Evolutionary conservation across 1,140 invertebrate species (phyloP).

Genomic region (Formica exsecta): DNA sequence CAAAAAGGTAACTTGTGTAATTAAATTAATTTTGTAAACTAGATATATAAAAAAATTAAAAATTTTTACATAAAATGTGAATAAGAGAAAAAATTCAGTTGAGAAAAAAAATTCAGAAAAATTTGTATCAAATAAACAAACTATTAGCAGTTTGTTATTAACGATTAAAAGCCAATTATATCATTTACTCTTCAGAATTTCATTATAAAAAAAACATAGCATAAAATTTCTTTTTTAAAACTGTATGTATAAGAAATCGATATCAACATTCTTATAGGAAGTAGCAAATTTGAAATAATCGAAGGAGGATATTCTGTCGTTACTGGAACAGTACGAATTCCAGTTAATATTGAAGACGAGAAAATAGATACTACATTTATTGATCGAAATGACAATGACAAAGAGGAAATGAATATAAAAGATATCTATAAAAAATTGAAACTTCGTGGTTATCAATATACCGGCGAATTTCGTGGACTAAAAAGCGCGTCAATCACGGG

Average conservation of each 20-base stretch:
- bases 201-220: no score
- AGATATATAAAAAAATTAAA: neutral
- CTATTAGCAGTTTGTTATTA: no score
- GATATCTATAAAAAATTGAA: slow-evolving; percentile 97
- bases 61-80: no score
- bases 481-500: slow-evolving; percentile 86
- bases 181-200: no score
- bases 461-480: slow-evolving; percentile 91
- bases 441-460: slow-evolving; percentile 96
- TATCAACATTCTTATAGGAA: slow-evolving; percentile 64
- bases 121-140: no score
- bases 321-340: slow-evolving; percentile 90
- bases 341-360: slow-evolving; percentile 81
- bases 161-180: no score
- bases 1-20: slow-evolving; percentile 88
- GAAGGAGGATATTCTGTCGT: slow-evolving; percentile 93
- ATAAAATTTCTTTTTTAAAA: neutral
- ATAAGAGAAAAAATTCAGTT: no score
- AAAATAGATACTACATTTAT: slow-evolving; percentile 73
- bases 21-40: neutral
- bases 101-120: no score
- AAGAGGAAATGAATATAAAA: slow-evolving; percentile 86
- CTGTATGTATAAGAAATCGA: neutral
- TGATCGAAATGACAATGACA: slow-evolving; percentile 50
- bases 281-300: slow-evolving; percentile 87